These are phyloP conservation scores for Neoseiulus cucumeris DNA, from an alignment of 1,140 invertebrate genomes.

Conservation along the genomic window DNA sequence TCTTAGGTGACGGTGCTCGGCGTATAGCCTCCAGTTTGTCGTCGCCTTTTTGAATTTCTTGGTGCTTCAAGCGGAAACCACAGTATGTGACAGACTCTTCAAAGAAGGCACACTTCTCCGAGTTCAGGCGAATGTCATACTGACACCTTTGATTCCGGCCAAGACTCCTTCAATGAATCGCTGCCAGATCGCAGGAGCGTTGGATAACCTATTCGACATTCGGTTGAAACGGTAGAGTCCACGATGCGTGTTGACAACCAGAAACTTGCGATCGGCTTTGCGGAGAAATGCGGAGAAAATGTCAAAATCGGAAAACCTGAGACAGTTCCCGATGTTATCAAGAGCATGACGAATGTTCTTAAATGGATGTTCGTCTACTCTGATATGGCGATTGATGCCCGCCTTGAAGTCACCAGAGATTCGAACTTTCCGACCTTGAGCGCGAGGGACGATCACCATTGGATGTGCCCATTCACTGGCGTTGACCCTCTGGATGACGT, in stretches of 20 bases:
- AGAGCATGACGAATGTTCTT: not conserved
- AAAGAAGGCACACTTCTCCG: not conserved
- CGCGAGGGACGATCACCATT: not conserved
- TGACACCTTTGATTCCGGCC: not conserved
- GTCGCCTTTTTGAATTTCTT: not conserved
- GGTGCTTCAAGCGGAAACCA: not conserved
- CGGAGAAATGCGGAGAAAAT: not conserved
- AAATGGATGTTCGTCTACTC: not conserved
- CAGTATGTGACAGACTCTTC: not conserved
- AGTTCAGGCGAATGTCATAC: not conserved
- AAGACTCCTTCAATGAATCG: no score
- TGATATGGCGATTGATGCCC: not conserved
- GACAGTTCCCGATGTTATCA: not conserved
- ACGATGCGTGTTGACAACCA: not conserved
- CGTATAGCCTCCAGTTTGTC: conserved; percentile 10
- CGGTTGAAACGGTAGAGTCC: no score
- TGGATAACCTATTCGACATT: no score
- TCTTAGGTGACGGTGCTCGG: conserved; percentile 8
- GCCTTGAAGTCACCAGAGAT: no score
- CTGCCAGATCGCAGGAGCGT: no score
- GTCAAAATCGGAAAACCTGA: no score
- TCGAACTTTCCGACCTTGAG: not conserved
- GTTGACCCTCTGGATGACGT: not conserved
- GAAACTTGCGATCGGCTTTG: not conserved
- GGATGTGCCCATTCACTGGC: not conserved